Evolutionary conservation across 2,888 invertebrate species (phyloP), one percentile per base, ranked within the genome.

Genomic region (Callyntrura sp.): DNA sequence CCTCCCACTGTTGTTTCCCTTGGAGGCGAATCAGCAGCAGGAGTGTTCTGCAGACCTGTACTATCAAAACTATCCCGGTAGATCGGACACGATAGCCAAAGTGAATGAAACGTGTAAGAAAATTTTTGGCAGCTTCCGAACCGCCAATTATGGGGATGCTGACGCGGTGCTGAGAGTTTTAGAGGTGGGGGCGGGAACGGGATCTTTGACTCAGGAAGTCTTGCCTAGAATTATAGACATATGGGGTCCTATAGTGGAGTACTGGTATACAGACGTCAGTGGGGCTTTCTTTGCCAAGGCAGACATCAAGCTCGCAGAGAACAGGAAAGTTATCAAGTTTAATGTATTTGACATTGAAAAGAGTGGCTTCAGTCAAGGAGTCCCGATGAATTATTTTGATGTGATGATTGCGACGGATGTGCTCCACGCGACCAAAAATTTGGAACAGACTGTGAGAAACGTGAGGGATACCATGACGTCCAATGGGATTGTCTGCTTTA

Each of bases 271-370:
- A 0, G 91, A 88, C 45, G 85, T 88, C 12, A 57, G 88, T 51
- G 9, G 28, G 0, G 25, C 65, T 12, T 91, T 91, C 23, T 73
- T 88, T 57, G 23, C 51, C n/a, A 45, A 78, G 14, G 91, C 84
- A 0, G 84, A 88, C 28, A 82, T 82, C 17, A 78, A 14, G 11
- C 62, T 91, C 48, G 78, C 85, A 28, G 70, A 82, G n/a, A 28
- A 11, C 17, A 55, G 23, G 8, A 23, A 20, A 0, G 60, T 35
- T n/a, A 35, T 88, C 5, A 73, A 45, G 1, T 90, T 85, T 60
- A n/a, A 43, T 25, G 68, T 48, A 6, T 51, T 90, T 12, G 65
- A 90, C 62, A 81, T 90, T 57, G 90, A 90, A 28, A 68, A 90
- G 25, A 62, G 82, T 20, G 82, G 88, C 11, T 6, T 87, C 12